Conservation (phyloP, 2,888 invertebrate species). For the Aspidiotus rigidus region DNA sequence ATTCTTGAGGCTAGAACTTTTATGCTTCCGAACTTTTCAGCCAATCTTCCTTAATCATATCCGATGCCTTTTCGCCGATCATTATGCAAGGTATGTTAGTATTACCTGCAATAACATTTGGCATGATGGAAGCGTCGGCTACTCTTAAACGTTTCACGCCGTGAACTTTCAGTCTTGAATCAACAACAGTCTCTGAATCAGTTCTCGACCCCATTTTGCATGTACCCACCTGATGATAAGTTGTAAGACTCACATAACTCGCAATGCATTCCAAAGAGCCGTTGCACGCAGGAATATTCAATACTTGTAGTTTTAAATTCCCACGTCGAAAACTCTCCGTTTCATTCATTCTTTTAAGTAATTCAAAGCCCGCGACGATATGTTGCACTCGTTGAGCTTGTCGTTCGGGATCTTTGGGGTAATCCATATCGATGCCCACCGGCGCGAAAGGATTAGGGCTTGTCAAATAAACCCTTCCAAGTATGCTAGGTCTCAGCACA, state of each 20-base stretch:
- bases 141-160: constrained; percentile 15
- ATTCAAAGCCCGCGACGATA: constrained; percentile 1
- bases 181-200: constrained; percentile 15
- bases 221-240: constrained; percentile 13
- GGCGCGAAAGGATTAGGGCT: neutral
- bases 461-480: constrained; percentile 9
- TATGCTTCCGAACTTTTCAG: too few relatives aligned
- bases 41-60: constrained; percentile 18
- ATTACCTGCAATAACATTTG: constrained; percentile 8
- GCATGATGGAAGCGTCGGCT: constrained; percentile 22
- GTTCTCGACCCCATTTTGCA: constrained; percentile 20
- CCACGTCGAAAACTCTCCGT: neutral
- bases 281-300: constrained; percentile 5
- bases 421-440: neutral
- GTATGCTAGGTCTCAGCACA: constrained; percentile 8
- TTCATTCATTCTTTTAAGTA: neutral
- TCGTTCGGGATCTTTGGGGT: neutral
- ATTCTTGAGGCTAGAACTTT: too few relatives aligned
- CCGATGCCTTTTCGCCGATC: constrained; percentile 23
- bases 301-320: neutral
- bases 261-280: constrained; percentile 10
- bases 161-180: constrained; percentile 5
- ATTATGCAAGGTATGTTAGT: constrained; percentile 22
- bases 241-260: constrained; percentile 5
- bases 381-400: neutral